Evolutionary conservation across 1,140 invertebrate genomes (phyloP), one percentile per base, ranked within the genome.

Genomic region (Pogonognathellus flavescens): DNA sequence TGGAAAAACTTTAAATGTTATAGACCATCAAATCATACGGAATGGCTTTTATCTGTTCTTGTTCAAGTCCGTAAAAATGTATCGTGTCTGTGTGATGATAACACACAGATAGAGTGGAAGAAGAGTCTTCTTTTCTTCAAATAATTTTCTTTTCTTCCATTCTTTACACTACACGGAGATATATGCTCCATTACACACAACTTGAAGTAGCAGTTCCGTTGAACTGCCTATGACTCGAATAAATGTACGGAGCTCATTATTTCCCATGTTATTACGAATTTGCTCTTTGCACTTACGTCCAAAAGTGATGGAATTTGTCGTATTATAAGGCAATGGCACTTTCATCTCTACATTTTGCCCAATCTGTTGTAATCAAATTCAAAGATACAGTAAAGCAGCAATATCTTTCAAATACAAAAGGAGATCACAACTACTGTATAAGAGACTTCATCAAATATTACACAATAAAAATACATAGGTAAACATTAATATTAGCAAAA

Each of bases 21-120:
- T 76, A 76, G 31, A 50, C 70, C 70, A 76, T 76, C 70, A 76
- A 76, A 76, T 41, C 41, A 31, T 31, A 76, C 41, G n/a, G n/a
- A n/a, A 31, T n/a, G 6, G 10, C 11, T 66, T 14, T 25, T 25
- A 66, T 66, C 62, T 66, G 20, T 66, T 66, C 62, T 9, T 66
- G 62, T 20, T 66, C 62, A 22, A 66, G 31, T 66, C 22, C 25
- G 62, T 31, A 20, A 25, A 20, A 11, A 14, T 55, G 53, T 14
- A 55, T 55, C 9, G 53, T 55, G 2, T 55, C 31, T 41, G 31
- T 41, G 31, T 6, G 6, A 41, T 41, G 31, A 55, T 55, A 55
- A 55, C 9, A 16, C 16, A 55, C 10, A 3, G 11, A 16, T 16
- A 55, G 2, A 55, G 53, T 14, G 31, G 16, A 55, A 55, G 53